These are phyloP conservation scores for Ephestia elutella DNA, from an alignment of 1,140 invertebrate genomes.

Conservation along the genomic window DNA sequence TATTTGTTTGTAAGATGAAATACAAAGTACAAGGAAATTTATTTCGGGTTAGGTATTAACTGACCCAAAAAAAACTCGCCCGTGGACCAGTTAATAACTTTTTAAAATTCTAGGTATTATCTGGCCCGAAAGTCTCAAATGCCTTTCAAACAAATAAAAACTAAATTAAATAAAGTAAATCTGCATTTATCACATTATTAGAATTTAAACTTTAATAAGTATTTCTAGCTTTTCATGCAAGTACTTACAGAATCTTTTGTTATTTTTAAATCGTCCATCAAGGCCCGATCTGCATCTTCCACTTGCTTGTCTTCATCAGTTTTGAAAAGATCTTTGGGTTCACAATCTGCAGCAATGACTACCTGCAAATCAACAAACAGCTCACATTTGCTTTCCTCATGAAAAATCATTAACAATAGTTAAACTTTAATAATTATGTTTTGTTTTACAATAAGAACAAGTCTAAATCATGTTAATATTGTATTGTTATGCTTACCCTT, in stretches of 20 bases:
- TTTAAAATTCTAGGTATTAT: no score
- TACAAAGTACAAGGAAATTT: no score
- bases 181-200: no score
- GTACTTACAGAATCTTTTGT: slow-evolving; percentile 67
- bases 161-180: no score
- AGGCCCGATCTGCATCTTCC: slow-evolving; percentile 84
- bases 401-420: neutral
- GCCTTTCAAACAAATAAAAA: no score
- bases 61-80: no score
- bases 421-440: neutral
- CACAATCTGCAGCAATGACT: slow-evolving; percentile 85
- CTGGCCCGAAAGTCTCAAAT: no score
- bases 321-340: slow-evolving; percentile 85
- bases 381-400: neutral
- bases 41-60: no score
- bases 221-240: neutral
- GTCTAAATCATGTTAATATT: neutral
- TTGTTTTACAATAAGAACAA: no score
- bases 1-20: no score
- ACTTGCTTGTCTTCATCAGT: slow-evolving; percentile 70
- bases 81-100: no score
- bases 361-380: slow-evolving; percentile 67
- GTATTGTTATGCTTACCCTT: slow-evolving; percentile 62
- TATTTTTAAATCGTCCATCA: slow-evolving; percentile 96
- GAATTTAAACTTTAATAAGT: no score